A percentile compares a stretch with the other conserved stretches of the same genome.
These are phyloP conservation scores for Eupithecia inturbata DNA, from an alignment of 2,888 invertebrate genomes.

Conservation along the genomic window DNA sequence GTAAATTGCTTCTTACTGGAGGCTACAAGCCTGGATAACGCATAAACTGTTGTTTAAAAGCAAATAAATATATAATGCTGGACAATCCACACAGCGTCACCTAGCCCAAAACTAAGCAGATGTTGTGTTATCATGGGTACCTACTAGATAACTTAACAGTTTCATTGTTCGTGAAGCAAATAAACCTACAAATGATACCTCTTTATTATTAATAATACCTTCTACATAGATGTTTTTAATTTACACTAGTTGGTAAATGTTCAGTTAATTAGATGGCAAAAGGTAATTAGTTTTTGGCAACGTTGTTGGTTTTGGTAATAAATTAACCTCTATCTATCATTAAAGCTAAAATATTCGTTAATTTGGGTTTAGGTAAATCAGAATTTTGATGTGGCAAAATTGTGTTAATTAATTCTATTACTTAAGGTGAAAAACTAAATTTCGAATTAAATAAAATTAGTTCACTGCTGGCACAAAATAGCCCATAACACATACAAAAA, in stretches of 20 bases:
- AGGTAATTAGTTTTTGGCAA: constrained; percentile 4
- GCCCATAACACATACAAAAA: no score
- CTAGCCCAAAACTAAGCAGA: not conserved
- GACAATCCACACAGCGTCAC: no score
- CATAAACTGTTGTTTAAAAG: no score
- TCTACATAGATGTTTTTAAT: not conserved
- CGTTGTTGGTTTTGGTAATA: constrained; percentile 7
- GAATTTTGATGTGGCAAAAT: not conserved
- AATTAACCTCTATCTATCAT: not conserved
- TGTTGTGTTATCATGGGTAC: not conserved
- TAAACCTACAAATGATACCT: not conserved
- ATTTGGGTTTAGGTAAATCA: not conserved
- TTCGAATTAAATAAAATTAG: no score
- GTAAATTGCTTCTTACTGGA: no score
- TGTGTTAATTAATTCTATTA: not conserved
- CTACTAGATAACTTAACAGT: not conserved
- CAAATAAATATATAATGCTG: no score
- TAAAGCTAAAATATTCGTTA: not conserved
- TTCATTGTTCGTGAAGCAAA: not conserved
- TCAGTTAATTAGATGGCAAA: not conserved
- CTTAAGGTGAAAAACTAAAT: not conserved
- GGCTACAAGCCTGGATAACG: no score
- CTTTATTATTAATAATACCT: not conserved
- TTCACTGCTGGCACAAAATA: no score
- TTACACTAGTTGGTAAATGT: not conserved